Conservation (phyloP, 2,888 invertebrate genomes). For the Catocala sponsa region DNA sequence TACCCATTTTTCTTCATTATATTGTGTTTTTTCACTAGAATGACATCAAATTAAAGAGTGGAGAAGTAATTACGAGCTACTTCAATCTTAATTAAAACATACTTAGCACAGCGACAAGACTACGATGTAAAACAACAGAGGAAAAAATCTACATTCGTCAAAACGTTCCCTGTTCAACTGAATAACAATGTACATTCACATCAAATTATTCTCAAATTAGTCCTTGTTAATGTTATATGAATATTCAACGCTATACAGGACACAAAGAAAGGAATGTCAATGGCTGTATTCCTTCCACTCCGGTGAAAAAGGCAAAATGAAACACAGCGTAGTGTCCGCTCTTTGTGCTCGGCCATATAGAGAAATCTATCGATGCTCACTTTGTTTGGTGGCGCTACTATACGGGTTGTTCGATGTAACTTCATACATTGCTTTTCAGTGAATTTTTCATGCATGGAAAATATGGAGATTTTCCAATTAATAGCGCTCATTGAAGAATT, state of each 20-base stretch:
- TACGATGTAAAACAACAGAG: conserved; percentile 19
- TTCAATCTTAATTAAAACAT: conserved; percentile 31
- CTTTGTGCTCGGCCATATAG: conserved; percentile 54
- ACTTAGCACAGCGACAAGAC: conserved; percentile 16
- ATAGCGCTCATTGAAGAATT: too few relatives aligned
- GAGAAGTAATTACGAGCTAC: conserved; percentile 5
- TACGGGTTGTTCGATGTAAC: conserved; percentile 15
- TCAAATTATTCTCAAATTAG: conserved; percentile 51
- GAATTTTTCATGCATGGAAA: too few relatives aligned
- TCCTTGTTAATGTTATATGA: conserved; percentile 44
- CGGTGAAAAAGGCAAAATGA: conserved; percentile 51
- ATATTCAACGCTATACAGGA: conserved; percentile 49
- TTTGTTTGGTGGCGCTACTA: conserved; percentile 31
- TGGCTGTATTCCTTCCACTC: conserved; percentile 53
- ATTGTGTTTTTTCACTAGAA: not conserved
- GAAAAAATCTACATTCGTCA: conserved; percentile 22
- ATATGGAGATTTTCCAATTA: too few relatives aligned
- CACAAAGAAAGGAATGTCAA: conserved; percentile 50
- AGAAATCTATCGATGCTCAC: conserved; percentile 50
- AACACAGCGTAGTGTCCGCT: conserved; percentile 48
- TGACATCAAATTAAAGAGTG: not conserved
- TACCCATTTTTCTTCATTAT: not conserved
- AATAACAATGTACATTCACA: conserved; percentile 40
- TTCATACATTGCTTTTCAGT: not conserved
- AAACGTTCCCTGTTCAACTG: conserved; percentile 27